Evolutionary conservation across 2,888 invertebrate genomes (phyloP).

Genomic region (Dynastes tityus): DNA sequence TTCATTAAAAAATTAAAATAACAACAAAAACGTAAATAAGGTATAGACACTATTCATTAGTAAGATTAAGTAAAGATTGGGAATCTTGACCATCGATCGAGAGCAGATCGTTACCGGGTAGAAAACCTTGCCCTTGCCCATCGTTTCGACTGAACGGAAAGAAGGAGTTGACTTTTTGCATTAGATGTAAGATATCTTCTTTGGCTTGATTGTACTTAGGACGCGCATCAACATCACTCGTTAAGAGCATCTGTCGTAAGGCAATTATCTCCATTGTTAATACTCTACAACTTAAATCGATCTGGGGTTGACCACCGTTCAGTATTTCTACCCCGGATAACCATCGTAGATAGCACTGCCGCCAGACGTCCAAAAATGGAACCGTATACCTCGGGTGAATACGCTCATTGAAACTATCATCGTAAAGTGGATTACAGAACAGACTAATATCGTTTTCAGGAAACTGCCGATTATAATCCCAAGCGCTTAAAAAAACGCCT

Average conservation of each 20-base stretch:
- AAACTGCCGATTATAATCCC: constrained; percentile 95
- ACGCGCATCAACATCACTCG: constrained; percentile 54
- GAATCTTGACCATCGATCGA: constrained; percentile 79
- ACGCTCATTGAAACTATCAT: constrained; percentile 65
- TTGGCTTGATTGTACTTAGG: constrained; percentile 59
- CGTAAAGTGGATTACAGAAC: constrained; percentile 89
- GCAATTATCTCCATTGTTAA: constrained; percentile 71
- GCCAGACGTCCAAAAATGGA: constrained; percentile 82
- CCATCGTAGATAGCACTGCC: constrained; percentile 93
- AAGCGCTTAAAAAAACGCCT: constrained; percentile 82
- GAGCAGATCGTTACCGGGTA: constrained; percentile 74
- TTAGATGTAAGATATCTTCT: constrained; percentile 65
- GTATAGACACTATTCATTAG: constrained; percentile 72
- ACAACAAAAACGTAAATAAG: constrained; percentile 25
- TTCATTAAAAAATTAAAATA: constrained; percentile 31
- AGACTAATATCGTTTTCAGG: constrained; percentile 84
- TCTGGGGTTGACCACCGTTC: constrained; percentile 79
- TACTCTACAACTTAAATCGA: constrained; percentile 72
- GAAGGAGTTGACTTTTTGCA: constrained; percentile 70
- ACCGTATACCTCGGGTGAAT: constrained; percentile 74
- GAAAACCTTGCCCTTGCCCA: constrained; percentile 64
- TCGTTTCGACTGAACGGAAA: constrained; percentile 71
- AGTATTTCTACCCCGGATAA: constrained; percentile 85
- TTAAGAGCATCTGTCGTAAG: constrained; percentile 64
- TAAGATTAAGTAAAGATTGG: constrained; percentile 78